Conservation (phyloP, 2,888 invertebrate species). For the Athrips mouffetella region DNA sequence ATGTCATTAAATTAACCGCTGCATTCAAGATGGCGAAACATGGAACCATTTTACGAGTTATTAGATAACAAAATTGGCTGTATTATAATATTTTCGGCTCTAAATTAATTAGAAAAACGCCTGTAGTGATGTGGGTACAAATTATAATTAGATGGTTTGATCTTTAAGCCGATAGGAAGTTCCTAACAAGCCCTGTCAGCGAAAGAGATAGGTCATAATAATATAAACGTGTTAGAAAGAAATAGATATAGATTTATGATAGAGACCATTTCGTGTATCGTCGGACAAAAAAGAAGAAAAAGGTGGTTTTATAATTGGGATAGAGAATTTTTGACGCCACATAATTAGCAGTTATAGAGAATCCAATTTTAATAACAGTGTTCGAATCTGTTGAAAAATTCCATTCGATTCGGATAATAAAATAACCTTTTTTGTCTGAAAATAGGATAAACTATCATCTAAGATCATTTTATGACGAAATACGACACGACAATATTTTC, state of each 20-base stretch:
- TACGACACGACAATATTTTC: too few species aligned
- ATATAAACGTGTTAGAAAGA: conserved; percentile 35
- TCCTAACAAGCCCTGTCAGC: conserved; percentile 66
- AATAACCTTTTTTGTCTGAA: too few species aligned
- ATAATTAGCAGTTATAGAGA: neutral
- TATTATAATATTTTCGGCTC: conserved; percentile 74
- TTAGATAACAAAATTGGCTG: conserved; percentile 74
- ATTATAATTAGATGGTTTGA: conserved; percentile 76
- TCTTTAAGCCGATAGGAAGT: conserved; percentile 66
- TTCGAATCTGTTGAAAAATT: neutral
- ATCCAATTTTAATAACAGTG: too few species aligned
- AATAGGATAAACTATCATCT: too few species aligned
- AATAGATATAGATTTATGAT: conserved; percentile 43
- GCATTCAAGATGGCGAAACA: conserved; percentile 62
- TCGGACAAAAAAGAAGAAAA: conserved; percentile 7
- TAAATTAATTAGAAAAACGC: conserved; percentile 76
- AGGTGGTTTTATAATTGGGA: neutral
- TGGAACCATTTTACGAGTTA: conserved; percentile 70
- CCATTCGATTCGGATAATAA: too few species aligned
- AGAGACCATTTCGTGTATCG: conserved; percentile 49
- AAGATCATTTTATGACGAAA: too few species aligned
- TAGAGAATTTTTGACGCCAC: neutral
- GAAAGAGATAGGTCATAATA: conserved; percentile 39
- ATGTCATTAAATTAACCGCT: conserved; percentile 58
- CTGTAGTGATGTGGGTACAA: conserved; percentile 74